phyloP scores from a whole-genome alignment of 2,888 invertebrate species.

The Chrysomela aeneicollis region DNA sequence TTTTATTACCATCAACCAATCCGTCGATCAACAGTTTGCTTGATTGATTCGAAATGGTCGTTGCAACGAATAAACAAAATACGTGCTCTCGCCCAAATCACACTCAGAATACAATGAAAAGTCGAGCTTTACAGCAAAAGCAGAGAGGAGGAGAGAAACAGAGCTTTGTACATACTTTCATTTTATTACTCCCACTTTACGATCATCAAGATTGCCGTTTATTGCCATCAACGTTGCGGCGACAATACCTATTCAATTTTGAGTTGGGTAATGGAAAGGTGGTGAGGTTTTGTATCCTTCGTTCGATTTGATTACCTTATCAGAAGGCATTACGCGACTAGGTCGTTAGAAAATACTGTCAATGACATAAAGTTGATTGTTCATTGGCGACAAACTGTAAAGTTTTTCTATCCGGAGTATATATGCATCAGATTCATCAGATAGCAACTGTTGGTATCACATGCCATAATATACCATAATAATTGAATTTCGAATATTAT shows the following conservation, averaged over 20 bases:
- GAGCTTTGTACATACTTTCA: constrained; percentile 47
- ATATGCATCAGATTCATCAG: too few relatives aligned
- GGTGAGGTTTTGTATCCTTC: background rate
- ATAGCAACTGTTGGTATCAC: too few relatives aligned
- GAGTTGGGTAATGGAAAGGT: background rate
- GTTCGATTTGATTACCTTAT: too few relatives aligned
- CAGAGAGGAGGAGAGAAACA: background rate
- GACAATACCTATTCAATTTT: constrained; percentile 58
- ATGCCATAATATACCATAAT: too few relatives aligned
- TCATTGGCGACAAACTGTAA: too few relatives aligned
- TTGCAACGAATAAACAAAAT: constrained; percentile 44
- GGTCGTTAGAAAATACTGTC: too few relatives aligned
- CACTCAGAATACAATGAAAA: constrained; percentile 46
- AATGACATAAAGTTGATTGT: too few relatives aligned
- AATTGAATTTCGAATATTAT: too few relatives aligned
- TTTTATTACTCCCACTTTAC: constrained; percentile 58
- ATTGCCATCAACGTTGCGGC: constrained; percentile 51
- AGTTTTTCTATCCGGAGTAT: too few relatives aligned
- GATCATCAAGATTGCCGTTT: constrained; percentile 59
- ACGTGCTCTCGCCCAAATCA: constrained; percentile 47
- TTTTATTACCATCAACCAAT: constrained; percentile 20
- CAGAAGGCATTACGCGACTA: too few relatives aligned
- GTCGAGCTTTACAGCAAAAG: constrained; percentile 9
- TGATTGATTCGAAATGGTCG: constrained; percentile 40
- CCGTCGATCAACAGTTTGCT: constrained; percentile 33